phyloP scores from a whole-genome alignment of 1,140 invertebrate species.

The Ooceraea biroi region DNA sequence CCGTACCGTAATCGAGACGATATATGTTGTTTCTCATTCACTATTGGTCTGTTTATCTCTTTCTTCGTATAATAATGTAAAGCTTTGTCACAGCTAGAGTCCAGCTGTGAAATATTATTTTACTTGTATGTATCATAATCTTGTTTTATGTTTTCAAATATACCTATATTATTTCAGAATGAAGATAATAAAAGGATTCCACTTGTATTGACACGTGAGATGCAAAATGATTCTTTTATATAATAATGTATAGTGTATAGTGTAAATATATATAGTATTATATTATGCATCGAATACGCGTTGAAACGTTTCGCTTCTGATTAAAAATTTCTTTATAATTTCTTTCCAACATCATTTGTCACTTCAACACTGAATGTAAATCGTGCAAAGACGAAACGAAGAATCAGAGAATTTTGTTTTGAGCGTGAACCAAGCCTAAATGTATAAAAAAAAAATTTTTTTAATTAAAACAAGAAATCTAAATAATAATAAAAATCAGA shows the following conservation, averaged over 20 bases:
- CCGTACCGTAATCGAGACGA: too few relatives aligned
- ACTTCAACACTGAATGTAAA: background rate
- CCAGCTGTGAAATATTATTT: slow-evolving; percentile 15
- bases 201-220: background rate
- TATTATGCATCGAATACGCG: background rate
- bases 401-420: too few relatives aligned
- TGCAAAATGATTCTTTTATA: background rate
- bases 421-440: too few relatives aligned
- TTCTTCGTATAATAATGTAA: background rate
- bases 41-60: slow-evolving; percentile 19
- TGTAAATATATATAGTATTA: background rate
- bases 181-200: background rate
- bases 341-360: background rate
- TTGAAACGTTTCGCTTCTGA: background rate
- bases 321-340: background rate
- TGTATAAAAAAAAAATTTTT: too few relatives aligned
- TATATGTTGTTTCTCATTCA: slow-evolving; percentile 36
- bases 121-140: background rate
- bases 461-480: too few relatives aligned
- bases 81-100: background rate
- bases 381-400: too few relatives aligned
- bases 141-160: background rate
- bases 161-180: background rate
- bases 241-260: background rate
- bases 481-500: too few relatives aligned